These are phyloP conservation scores for Numenius phaeopus DNA, from an alignment of 2,797 vertebrate species.

Conservation along the genomic window DNA sequence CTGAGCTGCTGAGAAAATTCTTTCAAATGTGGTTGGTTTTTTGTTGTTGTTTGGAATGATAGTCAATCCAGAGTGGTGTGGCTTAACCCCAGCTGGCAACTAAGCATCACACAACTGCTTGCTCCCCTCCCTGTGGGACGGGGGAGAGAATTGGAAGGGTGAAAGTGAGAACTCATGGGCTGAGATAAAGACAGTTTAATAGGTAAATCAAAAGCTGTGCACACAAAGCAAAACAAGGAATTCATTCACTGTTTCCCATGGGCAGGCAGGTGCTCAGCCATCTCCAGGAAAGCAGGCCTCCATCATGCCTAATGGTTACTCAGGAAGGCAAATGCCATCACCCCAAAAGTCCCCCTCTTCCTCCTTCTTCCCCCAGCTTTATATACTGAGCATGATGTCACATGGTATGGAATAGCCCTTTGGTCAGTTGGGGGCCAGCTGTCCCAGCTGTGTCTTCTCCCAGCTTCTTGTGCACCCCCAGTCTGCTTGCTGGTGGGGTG, in stretches of 20 bases:
- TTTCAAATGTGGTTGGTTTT: background rate
- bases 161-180: background rate
- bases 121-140: background rate
- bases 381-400: background rate
- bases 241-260: fast-evolving
- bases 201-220: background rate
- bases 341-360: background rate
- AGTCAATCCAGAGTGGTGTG: background rate
- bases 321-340: background rate
- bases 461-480: background rate
- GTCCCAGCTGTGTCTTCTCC: background rate
- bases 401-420: background rate
- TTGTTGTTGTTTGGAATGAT: background rate
- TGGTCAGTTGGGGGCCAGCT: background rate
- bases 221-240: background rate
- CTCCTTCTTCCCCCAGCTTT: background rate
- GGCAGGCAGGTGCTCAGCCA: background rate
- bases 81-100: background rate
- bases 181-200: background rate
- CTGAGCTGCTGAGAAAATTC: background rate
- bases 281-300: background rate
- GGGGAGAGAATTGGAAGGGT: background rate
- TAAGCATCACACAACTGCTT: background rate
- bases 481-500: background rate
- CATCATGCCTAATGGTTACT: fast-evolving